These are phyloP conservation scores for Eupeodes corollae DNA, from an alignment of 1,140 invertebrate genomes.

Conservation along the genomic window DNA sequence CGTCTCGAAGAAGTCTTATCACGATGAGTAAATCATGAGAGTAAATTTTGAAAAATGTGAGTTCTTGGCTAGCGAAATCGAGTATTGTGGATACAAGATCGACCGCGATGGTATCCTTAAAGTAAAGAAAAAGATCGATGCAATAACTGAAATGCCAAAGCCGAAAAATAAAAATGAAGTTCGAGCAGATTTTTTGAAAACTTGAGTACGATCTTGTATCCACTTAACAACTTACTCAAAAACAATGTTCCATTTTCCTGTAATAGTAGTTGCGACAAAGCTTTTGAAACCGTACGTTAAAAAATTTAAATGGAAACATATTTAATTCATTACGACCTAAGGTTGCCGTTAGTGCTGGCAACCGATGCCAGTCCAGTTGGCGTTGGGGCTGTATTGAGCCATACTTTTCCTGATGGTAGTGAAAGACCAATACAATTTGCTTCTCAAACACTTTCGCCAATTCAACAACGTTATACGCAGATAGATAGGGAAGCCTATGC, in stretches of 20 bases:
- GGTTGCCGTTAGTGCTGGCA: conserved; percentile 40
- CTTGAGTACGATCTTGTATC: conserved; percentile 7
- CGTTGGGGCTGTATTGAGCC: conserved; percentile 39
- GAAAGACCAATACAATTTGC: conserved; percentile 40
- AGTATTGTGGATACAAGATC: conserved; percentile 25
- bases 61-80: conserved; percentile 14
- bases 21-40: conserved; percentile 13
- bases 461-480: conserved; percentile 42
- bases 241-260: conserved; percentile 11
- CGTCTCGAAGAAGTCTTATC: conserved; percentile 10
- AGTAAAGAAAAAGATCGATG: too few species aligned
- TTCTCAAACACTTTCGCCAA: conserved; percentile 36
- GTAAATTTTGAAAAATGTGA: conserved; percentile 13
- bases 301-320: conserved; percentile 19
- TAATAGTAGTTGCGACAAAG: conserved; percentile 1
- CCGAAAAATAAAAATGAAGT: conserved; percentile 11
- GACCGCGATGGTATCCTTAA: conserved; percentile 16
- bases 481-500: conserved; percentile 44
- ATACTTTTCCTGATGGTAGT: conserved; percentile 23
- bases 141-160: conserved; percentile 12
- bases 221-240: conserved; percentile 15
- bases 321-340: conserved; percentile 35
- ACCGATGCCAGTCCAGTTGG: conserved; percentile 34
- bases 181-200: conserved; percentile 12
- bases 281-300: conserved; percentile 14